These are phyloP conservation scores for Mus musculus DNA, from an alignment of 2,113 vertebrate genomes.

Conservation along the genomic window DNA sequence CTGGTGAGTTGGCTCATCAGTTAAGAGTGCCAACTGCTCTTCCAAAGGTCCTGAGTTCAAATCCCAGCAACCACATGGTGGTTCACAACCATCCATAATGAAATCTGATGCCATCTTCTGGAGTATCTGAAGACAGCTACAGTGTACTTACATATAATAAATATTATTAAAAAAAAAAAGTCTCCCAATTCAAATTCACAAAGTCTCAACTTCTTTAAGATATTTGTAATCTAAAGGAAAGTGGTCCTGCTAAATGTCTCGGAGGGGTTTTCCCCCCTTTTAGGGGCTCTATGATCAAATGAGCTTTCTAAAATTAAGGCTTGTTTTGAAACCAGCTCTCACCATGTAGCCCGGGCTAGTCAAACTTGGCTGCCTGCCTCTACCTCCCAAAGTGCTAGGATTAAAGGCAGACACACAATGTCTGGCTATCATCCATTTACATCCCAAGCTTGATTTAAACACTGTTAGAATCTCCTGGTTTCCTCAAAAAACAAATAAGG, in stretches of 20 bases:
- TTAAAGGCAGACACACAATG: background rate
- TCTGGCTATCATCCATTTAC: background rate
- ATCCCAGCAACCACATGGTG: too few relatives aligned
- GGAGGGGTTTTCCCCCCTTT: background rate
- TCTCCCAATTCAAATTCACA: background rate
- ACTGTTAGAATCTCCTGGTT: background rate
- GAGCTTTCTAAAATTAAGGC: background rate
- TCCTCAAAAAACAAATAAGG: background rate
- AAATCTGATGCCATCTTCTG: too few relatives aligned
- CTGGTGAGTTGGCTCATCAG: too few relatives aligned
- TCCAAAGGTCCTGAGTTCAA: too few relatives aligned
- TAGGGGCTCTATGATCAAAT: background rate
- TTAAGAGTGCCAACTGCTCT: too few relatives aligned
- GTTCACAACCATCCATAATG: too few relatives aligned
- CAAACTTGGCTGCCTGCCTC: background rate
- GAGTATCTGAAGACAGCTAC: too few relatives aligned
- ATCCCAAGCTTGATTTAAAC: background rate
- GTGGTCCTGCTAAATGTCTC: too few relatives aligned
- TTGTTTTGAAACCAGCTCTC: background rate
- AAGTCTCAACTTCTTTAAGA: background rate
- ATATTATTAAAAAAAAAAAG: background rate
- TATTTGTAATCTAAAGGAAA: background rate
- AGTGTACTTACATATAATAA: too few relatives aligned
- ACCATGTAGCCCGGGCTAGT: background rate
- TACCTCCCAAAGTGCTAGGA: background rate